phyloP scores from a whole-genome alignment of 2,113 vertebrate species.

The Onychorhynchus coronatus region DNA sequence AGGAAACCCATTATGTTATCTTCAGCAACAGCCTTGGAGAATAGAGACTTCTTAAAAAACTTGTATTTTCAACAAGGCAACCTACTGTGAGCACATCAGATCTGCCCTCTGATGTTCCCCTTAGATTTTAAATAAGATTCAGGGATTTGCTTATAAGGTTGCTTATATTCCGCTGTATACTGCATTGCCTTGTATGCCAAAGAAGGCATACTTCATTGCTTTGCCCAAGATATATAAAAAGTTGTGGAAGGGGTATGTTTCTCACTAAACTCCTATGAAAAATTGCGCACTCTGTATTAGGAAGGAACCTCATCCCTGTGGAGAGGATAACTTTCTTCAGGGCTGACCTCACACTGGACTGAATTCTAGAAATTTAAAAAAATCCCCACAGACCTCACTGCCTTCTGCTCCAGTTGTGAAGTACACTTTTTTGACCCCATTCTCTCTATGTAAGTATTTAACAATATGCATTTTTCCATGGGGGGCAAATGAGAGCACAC shows the following conservation, averaged over 20 bases:
- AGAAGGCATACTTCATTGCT: not conserved
- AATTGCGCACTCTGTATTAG: not conserved
- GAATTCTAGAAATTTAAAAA: constrained; percentile 8
- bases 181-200: not conserved
- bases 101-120: not conserved
- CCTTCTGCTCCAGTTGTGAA: constrained; percentile 17
- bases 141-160: not conserved
- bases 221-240: not conserved
- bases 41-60: not conserved
- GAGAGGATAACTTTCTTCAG: not conserved
- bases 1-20: not conserved
- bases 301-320: not conserved
- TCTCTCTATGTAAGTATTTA: constrained; percentile 30
- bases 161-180: not conserved
- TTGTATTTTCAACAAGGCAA: not conserved
- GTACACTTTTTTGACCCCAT: not conserved
- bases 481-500: not conserved
- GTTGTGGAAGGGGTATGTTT: not conserved
- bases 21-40: not conserved
- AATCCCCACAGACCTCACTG: not conserved
- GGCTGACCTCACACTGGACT: constrained; percentile 14
- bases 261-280: not conserved
- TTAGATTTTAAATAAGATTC: not conserved
- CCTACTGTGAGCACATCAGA: not conserved
- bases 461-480: not conserved